These are phyloP conservation scores for Hormaphis cornu DNA, from an alignment of 1,140 invertebrate genomes.

Conservation along the genomic window DNA sequence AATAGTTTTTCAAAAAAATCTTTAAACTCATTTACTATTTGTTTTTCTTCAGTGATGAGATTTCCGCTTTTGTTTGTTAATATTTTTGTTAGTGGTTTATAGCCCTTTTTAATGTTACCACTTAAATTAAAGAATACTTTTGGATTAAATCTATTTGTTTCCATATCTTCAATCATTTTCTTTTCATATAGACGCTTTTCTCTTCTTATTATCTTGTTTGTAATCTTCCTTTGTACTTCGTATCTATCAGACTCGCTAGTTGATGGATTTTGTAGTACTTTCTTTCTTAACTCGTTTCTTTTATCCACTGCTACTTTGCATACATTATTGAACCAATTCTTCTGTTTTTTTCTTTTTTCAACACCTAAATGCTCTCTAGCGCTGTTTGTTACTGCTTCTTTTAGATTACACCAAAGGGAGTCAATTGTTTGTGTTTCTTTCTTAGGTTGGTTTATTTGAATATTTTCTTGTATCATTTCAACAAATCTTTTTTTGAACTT, in stretches of 20 bases:
- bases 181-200: background rate
- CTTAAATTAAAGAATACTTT: background rate
- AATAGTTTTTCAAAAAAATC: background rate
- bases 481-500: background rate
- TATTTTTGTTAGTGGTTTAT: background rate
- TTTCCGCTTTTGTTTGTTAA: background rate
- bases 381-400: background rate
- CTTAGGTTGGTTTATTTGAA: background rate
- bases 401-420: background rate
- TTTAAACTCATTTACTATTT: background rate
- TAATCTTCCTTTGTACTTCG: background rate
- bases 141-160: background rate
- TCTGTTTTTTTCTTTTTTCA: background rate
- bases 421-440: background rate
- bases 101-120: background rate
- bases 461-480: background rate
- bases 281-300: constrained; percentile 20
- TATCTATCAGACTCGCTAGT: background rate
- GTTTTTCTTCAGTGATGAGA: background rate
- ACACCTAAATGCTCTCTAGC: background rate
- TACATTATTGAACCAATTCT: constrained; percentile 33
- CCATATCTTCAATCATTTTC: background rate
- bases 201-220: constrained; percentile 1
- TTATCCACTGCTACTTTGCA: constrained; percentile 16
- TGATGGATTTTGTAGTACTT: background rate